A percentile compares a stretch with the other conserved stretches of the same genome.
Evolutionary conservation across 2,888 invertebrate species (phyloP).

Genomic region (Vannuccia rotundouncinata): DNA sequence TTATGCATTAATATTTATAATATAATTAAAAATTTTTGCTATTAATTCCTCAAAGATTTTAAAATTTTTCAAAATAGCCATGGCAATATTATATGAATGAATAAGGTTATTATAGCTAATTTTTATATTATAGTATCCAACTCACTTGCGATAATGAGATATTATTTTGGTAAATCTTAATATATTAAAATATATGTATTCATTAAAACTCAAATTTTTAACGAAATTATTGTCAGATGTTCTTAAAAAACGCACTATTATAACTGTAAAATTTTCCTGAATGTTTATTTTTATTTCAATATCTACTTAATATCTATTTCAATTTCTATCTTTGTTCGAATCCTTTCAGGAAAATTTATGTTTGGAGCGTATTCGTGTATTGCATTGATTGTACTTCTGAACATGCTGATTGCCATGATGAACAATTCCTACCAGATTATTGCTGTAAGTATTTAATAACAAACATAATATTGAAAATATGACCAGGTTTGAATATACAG

Average conservation of each 20-base stretch:
- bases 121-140: background rate
- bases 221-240: too few species aligned
- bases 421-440: constrained; percentile 96
- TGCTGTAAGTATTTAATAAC: constrained; percentile 68
- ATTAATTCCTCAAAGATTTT: too few species aligned
- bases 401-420: constrained; percentile 98
- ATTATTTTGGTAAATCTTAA: background rate
- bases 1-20: too few species aligned
- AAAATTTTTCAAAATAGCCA: background rate
- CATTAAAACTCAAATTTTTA: too few species aligned
- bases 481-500: too few species aligned
- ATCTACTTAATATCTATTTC: background rate
- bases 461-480: too few species aligned
- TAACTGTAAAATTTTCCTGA: background rate
- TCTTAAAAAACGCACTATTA: background rate
- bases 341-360: constrained; percentile 76
- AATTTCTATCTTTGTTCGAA: background rate
- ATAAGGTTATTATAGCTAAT: background rate
- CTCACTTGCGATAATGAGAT: background rate
- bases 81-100: background rate
- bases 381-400: constrained; percentile 89
- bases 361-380: constrained; percentile 95
- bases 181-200: too few species aligned
- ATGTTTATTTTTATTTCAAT: constrained; percentile 11
- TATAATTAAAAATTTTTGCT: too few species aligned